Conservation (phyloP, 2,113 vertebrate species). For the Crotalus tigris region DNA sequence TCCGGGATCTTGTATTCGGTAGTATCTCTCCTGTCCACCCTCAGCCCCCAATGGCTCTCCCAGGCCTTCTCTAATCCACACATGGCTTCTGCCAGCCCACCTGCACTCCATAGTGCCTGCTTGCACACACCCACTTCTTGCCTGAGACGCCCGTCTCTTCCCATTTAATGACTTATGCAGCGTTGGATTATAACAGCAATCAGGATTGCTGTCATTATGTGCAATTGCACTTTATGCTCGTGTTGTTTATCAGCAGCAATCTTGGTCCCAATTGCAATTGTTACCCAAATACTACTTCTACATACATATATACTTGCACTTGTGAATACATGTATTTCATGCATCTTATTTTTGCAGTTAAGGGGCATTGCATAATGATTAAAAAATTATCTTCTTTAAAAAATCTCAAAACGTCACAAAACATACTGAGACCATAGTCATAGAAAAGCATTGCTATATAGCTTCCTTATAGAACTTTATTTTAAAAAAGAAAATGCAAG, state of each 20-base stretch:
- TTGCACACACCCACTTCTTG: background rate
- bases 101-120: background rate
- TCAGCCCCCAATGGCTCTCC: background rate
- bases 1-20: background rate
- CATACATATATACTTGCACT: background rate
- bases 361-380: slow-evolving; percentile 31
- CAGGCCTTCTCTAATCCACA: background rate
- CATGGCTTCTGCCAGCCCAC: background rate
- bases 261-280: background rate
- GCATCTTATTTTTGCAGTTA: slow-evolving; percentile 30
- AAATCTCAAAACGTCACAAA: background rate
- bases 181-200: background rate
- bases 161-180: background rate
- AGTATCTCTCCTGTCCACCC: background rate
- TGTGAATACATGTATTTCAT: no score
- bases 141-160: background rate
- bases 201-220: background rate
- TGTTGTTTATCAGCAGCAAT: background rate
- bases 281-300: background rate
- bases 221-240: background rate
- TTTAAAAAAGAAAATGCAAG: background rate
- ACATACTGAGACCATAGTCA: background rate
- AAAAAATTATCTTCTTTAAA: accelerated
- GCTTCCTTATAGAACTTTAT: background rate
- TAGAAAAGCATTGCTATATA: background rate